Evolutionary conservation across 2,888 invertebrate species (phyloP).

Genomic region (Autographa pulchrina): DNA sequence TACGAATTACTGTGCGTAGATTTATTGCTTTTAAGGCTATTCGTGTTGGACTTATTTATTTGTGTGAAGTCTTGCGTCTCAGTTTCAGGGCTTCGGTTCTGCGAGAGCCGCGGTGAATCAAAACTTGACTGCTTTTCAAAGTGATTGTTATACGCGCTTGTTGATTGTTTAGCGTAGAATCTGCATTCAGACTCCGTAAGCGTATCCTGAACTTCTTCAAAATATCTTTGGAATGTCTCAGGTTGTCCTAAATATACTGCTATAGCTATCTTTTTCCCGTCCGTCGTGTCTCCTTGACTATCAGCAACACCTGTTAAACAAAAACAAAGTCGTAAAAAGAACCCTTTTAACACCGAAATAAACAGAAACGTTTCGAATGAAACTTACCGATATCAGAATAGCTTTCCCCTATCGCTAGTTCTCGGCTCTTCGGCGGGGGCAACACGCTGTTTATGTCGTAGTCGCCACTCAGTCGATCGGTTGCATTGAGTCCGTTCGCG

Average conservation of each 20-base stretch:
- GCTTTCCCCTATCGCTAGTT: slow-evolving; percentile 88
- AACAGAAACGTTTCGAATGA: slow-evolving; percentile 34
- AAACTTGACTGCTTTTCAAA: slow-evolving; percentile 86
- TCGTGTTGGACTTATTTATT: slow-evolving; percentile 87
- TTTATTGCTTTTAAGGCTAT: slow-evolving; percentile 89
- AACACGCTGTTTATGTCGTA: slow-evolving; percentile 86
- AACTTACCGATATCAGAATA: slow-evolving; percentile 87
- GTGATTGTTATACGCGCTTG: slow-evolving; percentile 83
- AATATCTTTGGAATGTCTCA: slow-evolving; percentile 92
- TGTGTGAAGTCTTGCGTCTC: slow-evolving; percentile 84
- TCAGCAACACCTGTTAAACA: slow-evolving; percentile 85
- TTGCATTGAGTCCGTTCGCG: slow-evolving; percentile 78
- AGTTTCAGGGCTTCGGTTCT: slow-evolving; percentile 84
- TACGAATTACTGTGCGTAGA: slow-evolving; percentile 87
- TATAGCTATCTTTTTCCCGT: slow-evolving; percentile 96
- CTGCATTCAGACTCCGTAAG: slow-evolving; percentile 91
- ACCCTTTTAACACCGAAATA: slow-evolving; percentile 35
- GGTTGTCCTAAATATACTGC: slow-evolving; percentile 96
- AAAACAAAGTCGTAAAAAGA: slow-evolving; percentile 39
- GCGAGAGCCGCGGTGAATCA: slow-evolving; percentile 84
- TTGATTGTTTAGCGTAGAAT: slow-evolving; percentile 88
- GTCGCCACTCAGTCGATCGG: slow-evolving; percentile 84
- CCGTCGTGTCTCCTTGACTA: slow-evolving; percentile 92
- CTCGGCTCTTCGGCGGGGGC: slow-evolving; percentile 86
- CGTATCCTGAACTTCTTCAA: slow-evolving; percentile 91